Evolutionary conservation across 2,888 invertebrate genomes (phyloP), one percentile per base, ranked within the genome.

Genomic region (Tachina fera): DNA sequence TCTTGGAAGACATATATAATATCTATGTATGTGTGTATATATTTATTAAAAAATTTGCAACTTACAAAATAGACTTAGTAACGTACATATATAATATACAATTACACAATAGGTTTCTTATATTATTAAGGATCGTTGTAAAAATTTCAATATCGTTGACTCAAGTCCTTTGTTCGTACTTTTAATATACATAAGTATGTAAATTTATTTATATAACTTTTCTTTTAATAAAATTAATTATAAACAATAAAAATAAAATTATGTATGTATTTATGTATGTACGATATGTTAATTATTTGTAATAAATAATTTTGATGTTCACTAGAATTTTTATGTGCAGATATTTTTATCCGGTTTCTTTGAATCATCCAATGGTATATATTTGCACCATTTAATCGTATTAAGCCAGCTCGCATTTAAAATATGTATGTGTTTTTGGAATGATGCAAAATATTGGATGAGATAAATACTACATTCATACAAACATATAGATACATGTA

Each of bases 231-330:
- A 72, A 51, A 47, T 76, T 82, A 53, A 82, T 47, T 49, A 51
- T 82, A 63, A 72, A 47, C 49, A 71, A 77, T 70, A 82, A 77
- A 81, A 58, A 31, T 31, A 31, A 31, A 31, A 31, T 31, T 22
- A 53, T 51, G 49, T 49, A 67, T 80, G 14, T 41, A 60, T 1
- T 11, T 41, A 74, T 58, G 56, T 41, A 74, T 58, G 56, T 67
- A 67, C 31, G 71, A 45, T 49, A 53, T 39, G 49, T 76, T 67
- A 79, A 60, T 72, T 76, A 79, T 60, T 67, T 72, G 76, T 53
- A 86, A 86, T 86, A 83, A 86, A 86, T 83, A 83, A 86, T 83
- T 83, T 82, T 41, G 63, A 75, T 78, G 75, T 76, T 86, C 83
- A 83, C 81, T 85, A 85, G 84, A 84, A 80, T 76, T 80, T 63